Evolutionary conservation across 1,140 invertebrate genomes (phyloP), one percentile per base, ranked within the genome.

Genomic region (Tetraneura akinire): DNA sequence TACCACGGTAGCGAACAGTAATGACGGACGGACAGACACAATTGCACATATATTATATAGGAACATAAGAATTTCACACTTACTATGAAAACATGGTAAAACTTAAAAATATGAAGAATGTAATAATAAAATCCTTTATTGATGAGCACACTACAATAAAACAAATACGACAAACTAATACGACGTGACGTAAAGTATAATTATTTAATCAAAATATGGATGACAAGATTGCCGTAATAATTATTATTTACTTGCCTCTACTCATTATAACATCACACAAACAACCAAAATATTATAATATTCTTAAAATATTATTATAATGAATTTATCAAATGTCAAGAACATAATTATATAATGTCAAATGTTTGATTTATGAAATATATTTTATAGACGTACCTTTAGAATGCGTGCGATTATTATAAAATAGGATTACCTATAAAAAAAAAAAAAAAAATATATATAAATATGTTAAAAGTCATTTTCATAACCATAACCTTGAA

Each of bases 401-500:
- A n/a, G n/a, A 37, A 32, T 8, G 8, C 6, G 1, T n/a, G 9
- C n/a, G n/a, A n/a, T n/a, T n/a, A n/a, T n/a, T 64, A 64, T 13
- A 29, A 29, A 64, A n/a, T 37, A 64, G 18, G 62, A 4, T 3
- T 29, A 60, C 23, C 14, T 60, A 60, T 16, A 60, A 5, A 26
- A 14, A 60, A 60, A 4, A 26, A 57, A 16, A 55, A 3, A 60
- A 5, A 29, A 14, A 29, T 29, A 60, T 18, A 26, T 29, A 18
- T 62, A 62, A 37, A 37, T 68, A 37, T 68, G 64, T 68, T 32
- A 68, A 32, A n/a, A 68, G 64, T 68, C 64, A n/a, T 32, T 13
- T 68, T 68, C 64, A 68, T 45, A 45, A 68, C 21, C 37, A n/a
- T 14, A n/a, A n/a, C 64, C 64, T 68, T 68, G 64, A n/a, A 18